Evolutionary conservation across 2,888 invertebrate genomes (phyloP).

Genomic region (Gibbula magus): DNA sequence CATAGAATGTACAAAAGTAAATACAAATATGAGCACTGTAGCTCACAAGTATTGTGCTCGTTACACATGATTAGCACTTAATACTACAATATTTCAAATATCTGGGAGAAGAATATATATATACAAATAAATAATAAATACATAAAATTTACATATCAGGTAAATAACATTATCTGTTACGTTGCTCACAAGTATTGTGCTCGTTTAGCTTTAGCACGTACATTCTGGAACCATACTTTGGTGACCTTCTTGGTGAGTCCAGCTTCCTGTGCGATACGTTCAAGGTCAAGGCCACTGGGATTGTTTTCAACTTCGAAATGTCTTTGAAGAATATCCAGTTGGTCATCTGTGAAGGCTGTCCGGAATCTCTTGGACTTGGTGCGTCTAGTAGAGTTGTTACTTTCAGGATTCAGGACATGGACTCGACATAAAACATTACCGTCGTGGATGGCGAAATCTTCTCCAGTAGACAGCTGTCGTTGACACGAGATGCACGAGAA

Average conservation of each 20-base stretch:
- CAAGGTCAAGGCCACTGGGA: conserved; percentile 98
- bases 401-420: conserved; percentile 79
- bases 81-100: no score
- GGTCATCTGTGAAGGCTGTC: conserved; percentile 98
- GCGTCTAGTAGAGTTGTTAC: not conserved
- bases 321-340: conserved; percentile 92
- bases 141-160: no score
- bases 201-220: conserved; percentile 90
- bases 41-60: no score
- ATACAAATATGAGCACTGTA: no score
- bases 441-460: conserved; percentile 97
- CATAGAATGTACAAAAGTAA: no score
- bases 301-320: conserved; percentile 98
- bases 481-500: conserved; percentile 94
- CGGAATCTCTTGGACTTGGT: conserved; percentile 96
- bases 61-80: no score
- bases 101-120: no score
- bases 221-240: conserved; percentile 92
- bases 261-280: conserved; percentile 97
- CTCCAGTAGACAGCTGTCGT: conserved; percentile 80
- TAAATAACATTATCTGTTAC: no score
- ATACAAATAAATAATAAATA: no score
- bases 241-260: conserved; percentile 78
- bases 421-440: conserved; percentile 96
- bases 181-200: not conserved